Evolutionary conservation across 2,113 vertebrate species (phyloP).

Genomic region (Rhinolophus sinicus): DNA sequence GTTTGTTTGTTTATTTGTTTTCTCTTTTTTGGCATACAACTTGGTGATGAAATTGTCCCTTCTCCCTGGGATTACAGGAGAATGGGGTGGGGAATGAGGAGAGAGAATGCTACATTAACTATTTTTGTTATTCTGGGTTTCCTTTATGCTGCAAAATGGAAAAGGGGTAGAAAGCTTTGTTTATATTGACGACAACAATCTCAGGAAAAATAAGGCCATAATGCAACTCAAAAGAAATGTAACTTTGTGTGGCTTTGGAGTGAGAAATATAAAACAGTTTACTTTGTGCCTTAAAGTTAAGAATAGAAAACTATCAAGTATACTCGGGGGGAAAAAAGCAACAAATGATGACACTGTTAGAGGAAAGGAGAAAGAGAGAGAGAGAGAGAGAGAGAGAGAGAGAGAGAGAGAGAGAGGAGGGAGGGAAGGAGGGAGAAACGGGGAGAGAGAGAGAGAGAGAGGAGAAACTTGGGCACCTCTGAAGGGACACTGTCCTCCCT

Average conservation of each 20-base stretch:
- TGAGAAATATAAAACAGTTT: neutral
- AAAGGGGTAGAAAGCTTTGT: neutral
- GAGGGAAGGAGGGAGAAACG: neutral
- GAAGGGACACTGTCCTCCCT: too few relatives aligned
- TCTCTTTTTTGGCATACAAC: neutral
- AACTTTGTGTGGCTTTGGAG: neutral
- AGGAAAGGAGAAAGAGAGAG: neutral
- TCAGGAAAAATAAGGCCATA: neutral
- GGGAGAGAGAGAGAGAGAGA: neutral
- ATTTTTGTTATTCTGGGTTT: neutral
- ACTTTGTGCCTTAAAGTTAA: slow-evolving; percentile 11
- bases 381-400: neutral
- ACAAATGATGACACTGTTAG: neutral
- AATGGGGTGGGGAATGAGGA: neutral
- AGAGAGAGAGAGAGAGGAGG: neutral
- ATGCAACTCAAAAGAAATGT: neutral
- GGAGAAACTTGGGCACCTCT: neutral
- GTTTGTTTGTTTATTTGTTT: neutral
- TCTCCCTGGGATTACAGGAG: neutral
- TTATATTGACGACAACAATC: neutral
- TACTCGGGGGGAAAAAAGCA: neutral
- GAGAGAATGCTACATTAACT: neutral
- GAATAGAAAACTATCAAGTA: neutral
- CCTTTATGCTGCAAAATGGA: neutral
- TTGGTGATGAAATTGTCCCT: neutral